These are phyloP conservation scores for Anser cygnoides DNA, from an alignment of 2,113 vertebrate species.

Conservation along the genomic window DNA sequence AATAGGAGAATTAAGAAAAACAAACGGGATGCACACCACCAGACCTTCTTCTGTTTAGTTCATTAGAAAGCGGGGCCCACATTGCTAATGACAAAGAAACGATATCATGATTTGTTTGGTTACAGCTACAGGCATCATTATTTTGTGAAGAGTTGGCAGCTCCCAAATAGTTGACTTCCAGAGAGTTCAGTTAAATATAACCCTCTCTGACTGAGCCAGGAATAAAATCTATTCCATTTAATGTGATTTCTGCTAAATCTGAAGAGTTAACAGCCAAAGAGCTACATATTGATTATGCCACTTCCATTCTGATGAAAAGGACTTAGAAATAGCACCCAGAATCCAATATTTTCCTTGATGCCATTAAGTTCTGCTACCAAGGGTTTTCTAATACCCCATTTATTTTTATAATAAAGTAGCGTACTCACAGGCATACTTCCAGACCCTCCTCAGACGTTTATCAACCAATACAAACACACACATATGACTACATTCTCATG, in stretches of 20 bases:
- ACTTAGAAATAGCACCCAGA: neutral
- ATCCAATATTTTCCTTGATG: constrained; percentile 9
- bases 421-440: neutral
- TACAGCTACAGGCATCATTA: neutral
- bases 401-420: neutral
- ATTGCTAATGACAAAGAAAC: neutral
- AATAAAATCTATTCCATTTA: constrained; percentile 41
- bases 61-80: neutral
- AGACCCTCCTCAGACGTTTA: fast-evolving
- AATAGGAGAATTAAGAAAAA: neutral
- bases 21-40: neutral
- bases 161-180: constrained; percentile 30
- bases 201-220: neutral
- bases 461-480: neutral
- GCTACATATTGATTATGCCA: constrained; percentile 45
- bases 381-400: neutral
- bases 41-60: neutral
- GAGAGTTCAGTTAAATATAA: constrained; percentile 42
- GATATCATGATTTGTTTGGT: neutral
- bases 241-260: constrained; percentile 48
- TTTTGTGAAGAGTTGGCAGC: neutral
- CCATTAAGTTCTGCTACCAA: neutral
- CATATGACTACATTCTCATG: neutral
- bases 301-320: neutral
- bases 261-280: constrained; percentile 39